These are phyloP conservation scores for Lymantria monacha DNA, from an alignment of 2,888 invertebrate genomes.

Conservation along the genomic window DNA sequence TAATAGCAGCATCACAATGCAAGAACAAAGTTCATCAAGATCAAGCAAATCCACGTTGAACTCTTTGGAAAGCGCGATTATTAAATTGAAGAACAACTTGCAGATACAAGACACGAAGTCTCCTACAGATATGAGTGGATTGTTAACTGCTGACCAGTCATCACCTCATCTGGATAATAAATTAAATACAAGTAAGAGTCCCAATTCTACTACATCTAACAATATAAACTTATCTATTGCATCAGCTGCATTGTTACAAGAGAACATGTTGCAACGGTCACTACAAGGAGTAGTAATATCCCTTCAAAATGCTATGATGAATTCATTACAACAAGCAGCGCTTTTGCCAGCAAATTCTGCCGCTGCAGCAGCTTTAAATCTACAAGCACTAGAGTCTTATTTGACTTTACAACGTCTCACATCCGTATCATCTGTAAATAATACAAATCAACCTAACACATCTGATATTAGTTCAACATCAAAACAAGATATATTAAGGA, in stretches of 20 bases:
- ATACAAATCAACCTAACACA: conserved; percentile 53
- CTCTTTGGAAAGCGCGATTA: conserved; percentile 78
- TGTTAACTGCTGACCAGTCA: conserved; percentile 59
- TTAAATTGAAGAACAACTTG: conserved; percentile 77
- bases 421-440: conserved; percentile 83
- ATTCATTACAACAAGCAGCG: conserved; percentile 91
- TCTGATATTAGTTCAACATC: conserved; percentile 66
- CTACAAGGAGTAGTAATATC: conserved; percentile 90
- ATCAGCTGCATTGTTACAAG: conserved; percentile 83
- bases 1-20: conserved; percentile 57
- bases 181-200: conserved; percentile 70
- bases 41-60: conserved; percentile 73
- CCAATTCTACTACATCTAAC: conserved; percentile 61
- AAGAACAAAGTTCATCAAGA: conserved; percentile 77
- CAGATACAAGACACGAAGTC: conserved; percentile 76
- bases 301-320: conserved; percentile 92
- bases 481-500: conserved; percentile 86
- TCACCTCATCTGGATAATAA: conserved; percentile 59
- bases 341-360: conserved; percentile 91
- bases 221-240: conserved; percentile 78
- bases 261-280: conserved; percentile 87
- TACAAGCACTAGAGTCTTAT: conserved; percentile 93
- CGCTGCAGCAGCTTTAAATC: conserved; percentile 91
- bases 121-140: conserved; percentile 61
- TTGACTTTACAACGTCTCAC: conserved; percentile 91